phyloP scores from a whole-genome alignment of 1,140 invertebrate species.

The Drosophila ananassae region DNA sequence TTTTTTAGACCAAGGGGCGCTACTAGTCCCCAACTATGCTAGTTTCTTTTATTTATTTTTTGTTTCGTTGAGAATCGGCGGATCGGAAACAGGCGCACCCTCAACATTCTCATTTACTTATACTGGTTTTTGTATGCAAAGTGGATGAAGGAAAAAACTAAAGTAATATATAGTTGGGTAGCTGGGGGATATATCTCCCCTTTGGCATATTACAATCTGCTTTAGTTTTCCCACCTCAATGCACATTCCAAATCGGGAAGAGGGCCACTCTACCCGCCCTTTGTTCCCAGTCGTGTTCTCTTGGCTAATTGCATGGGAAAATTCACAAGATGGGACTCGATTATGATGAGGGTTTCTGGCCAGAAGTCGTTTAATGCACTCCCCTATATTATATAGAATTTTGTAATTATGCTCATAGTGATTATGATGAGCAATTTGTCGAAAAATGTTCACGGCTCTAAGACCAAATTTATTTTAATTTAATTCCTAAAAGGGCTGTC shows the following conservation, averaged over 20 bases:
- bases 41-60: constrained; percentile 13
- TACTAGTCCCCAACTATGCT: neutral
- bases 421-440: neutral
- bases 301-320: constrained; percentile 73
- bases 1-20: constrained; percentile 8
- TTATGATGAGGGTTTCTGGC: constrained; percentile 15
- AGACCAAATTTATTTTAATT: neutral
- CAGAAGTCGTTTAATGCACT: constrained; percentile 40
- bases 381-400: constrained; percentile 13
- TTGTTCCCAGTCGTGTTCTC: constrained; percentile 46
- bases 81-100: constrained; percentile 48
- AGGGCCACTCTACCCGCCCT: constrained; percentile 13
- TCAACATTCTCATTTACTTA: constrained; percentile 29
- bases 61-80: constrained; percentile 52
- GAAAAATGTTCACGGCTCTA: too few relatives aligned
- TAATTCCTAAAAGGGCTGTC: neutral
- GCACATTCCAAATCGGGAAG: constrained; percentile 55
- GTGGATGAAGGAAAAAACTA: constrained; percentile 5
- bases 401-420: constrained; percentile 10
- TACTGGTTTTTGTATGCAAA: constrained; percentile 29
- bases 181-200: constrained; percentile 17
- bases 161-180: constrained; percentile 1
- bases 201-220: constrained; percentile 42
- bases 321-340: constrained; percentile 50
- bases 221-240: constrained; percentile 25